Evolutionary conservation across 2,888 invertebrate species (phyloP), one percentile per base, ranked within the genome.

Genomic region (Agrochola litura): DNA sequence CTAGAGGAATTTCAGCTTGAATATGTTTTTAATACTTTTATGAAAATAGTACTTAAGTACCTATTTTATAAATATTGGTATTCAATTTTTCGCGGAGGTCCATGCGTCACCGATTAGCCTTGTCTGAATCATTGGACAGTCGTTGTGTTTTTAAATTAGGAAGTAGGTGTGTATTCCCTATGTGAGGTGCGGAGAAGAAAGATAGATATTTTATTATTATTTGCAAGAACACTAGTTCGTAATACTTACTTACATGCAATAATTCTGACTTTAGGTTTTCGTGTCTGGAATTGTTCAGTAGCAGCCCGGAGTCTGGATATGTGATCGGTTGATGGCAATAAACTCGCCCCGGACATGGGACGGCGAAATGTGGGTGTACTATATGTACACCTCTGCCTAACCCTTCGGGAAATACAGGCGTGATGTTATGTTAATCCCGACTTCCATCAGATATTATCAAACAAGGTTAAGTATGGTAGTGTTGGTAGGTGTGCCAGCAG

Each of bases 81-180:
- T 73, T 5, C 3, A 37, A 5, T 37, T 76, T 78, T 75, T 74
- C 74, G 61, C 16, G 9, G 30, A 64, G 41, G 37, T 72, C n/a
- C 52, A 77, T 84, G 78, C 73, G 77, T 86, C 82, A 86, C 69
- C 71, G 54, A 73, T 71, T 61, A 52, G n/a, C 64, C 56, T 71
- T 41, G 71, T 77, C 68, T 84, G 82, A 85, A 69, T 84, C 75
- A 87, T 69, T 68, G 56, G 63, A 61, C 54, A 67, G 68, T 63
- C n/a, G 67, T 49, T 22, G 25, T 63, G 65, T 64, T 73, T 71
- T 12, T 66, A 64, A 78, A 78, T 75, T 64, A 77, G 43, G 56
- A 52, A 41, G 52, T 72, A 65, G 52, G 54, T 37, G 54, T 76
- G 41, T 69, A 54, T 30, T 41, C 37, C 16, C 0, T 41, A 46